Conservation (phyloP, 1,140 invertebrate species). For the Aphaenogaster ashmeadi region DNA sequence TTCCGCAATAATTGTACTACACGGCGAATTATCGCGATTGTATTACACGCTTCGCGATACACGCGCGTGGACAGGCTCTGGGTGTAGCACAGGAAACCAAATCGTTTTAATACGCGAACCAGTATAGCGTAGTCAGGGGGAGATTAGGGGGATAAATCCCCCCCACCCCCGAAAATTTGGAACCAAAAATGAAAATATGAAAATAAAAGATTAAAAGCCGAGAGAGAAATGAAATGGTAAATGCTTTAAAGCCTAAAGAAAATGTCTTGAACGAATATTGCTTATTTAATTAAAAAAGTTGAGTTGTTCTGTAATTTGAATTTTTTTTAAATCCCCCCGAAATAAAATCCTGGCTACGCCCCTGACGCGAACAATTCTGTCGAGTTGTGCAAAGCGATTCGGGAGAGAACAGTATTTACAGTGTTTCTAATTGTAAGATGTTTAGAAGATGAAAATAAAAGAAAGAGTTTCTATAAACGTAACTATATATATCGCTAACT, state of each 20-base stretch:
- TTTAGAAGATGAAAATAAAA: background rate
- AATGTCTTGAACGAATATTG: no score
- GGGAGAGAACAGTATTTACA: background rate
- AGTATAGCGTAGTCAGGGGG: background rate
- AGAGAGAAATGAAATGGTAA: no score
- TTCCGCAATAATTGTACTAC: conserved; percentile 76
- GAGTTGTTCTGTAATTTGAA: no score
- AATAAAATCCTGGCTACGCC: no score
- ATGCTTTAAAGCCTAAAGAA: no score
- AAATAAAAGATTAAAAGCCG: no score
- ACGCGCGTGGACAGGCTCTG: background rate
- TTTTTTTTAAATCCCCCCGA: no score
- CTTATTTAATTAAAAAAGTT: no score
- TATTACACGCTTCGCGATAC: conserved; percentile 48
- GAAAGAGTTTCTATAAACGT: background rate
- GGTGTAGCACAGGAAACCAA: background rate
- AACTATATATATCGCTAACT: background rate
- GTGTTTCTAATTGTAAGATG: background rate
- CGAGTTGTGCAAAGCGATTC: background rate
- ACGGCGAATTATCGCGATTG: conserved; percentile 66
- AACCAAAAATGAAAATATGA: no score
- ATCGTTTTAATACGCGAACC: background rate
- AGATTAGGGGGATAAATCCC: no score
- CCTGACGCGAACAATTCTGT: background rate
- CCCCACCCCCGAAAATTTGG: no score